Evolutionary conservation across 2,113 vertebrate genomes (phyloP).

Genomic region (Trogon surrucura): DNA sequence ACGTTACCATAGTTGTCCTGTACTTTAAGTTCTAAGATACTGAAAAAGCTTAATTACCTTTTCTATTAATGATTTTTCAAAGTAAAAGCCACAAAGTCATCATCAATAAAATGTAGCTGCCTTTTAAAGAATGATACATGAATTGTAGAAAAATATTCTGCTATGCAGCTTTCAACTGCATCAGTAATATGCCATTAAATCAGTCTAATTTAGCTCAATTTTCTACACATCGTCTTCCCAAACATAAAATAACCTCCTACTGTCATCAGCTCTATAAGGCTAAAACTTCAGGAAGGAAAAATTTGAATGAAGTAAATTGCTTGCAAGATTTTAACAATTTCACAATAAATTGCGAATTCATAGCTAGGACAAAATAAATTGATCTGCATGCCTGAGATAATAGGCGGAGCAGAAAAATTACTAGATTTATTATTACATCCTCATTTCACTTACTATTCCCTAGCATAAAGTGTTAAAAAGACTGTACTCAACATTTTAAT

Average conservation of each 20-base stretch:
- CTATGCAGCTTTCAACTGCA: neutral
- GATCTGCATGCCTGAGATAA: neutral
- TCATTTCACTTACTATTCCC: neutral
- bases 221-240: neutral
- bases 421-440: neutral
- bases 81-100: neutral
- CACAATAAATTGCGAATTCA: neutral
- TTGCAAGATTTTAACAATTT: neutral
- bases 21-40: neutral
- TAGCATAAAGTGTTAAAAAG: neutral
- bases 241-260: neutral
- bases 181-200: neutral
- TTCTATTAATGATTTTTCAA: neutral
- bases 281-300: neutral
- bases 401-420: neutral
- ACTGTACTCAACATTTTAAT: neutral
- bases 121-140: neutral
- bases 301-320: neutral
- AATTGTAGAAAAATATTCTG: neutral
- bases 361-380: neutral
- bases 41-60: neutral
- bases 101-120: neutral
- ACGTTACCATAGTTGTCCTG: neutral
- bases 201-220: neutral
- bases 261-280: neutral